Evolutionary conservation across 2,797 vertebrate genomes (phyloP).

Genomic region (Channa striata): DNA sequence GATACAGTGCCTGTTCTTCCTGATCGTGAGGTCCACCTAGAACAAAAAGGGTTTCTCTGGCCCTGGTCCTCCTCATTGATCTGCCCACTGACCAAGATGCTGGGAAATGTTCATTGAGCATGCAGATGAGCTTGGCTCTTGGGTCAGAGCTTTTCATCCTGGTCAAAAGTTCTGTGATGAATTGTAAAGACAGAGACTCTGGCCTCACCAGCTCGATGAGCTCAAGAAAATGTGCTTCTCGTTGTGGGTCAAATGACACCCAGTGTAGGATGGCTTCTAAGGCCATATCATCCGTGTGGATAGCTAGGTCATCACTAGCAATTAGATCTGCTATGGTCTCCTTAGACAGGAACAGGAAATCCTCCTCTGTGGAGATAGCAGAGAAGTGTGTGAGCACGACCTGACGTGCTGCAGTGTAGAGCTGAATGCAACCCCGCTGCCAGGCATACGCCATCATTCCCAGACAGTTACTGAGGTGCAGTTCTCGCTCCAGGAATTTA

Average conservation of each 20-base stretch:
- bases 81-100: constrained; percentile 81
- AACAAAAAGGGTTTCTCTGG: constrained; percentile 87
- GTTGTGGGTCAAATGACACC: constrained; percentile 83
- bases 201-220: constrained; percentile 87
- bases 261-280: constrained; percentile 88
- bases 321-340: constrained; percentile 86
- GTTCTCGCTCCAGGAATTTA: constrained; percentile 90
- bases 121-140: constrained; percentile 84
- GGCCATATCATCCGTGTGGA: constrained; percentile 86
- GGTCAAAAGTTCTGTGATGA: constrained; percentile 85
- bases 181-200: constrained; percentile 86
- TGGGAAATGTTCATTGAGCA: constrained; percentile 85
- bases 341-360: constrained; percentile 87
- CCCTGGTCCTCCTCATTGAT: constrained; percentile 71
- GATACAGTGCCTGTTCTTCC: constrained; percentile 87
- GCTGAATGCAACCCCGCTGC: constrained; percentile 84
- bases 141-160: constrained; percentile 81
- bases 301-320: constrained; percentile 85
- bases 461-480: constrained; percentile 90
- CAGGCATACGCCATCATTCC: constrained; percentile 89
- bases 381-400: constrained; percentile 90
- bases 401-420: constrained; percentile 80
- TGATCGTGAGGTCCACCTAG: constrained; percentile 90
- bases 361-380: constrained; percentile 81
- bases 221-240: constrained; percentile 88